Evolutionary conservation across 1,140 invertebrate species (phyloP), one percentile per base, ranked within the genome.

Genomic region (Magallana angulata): DNA sequence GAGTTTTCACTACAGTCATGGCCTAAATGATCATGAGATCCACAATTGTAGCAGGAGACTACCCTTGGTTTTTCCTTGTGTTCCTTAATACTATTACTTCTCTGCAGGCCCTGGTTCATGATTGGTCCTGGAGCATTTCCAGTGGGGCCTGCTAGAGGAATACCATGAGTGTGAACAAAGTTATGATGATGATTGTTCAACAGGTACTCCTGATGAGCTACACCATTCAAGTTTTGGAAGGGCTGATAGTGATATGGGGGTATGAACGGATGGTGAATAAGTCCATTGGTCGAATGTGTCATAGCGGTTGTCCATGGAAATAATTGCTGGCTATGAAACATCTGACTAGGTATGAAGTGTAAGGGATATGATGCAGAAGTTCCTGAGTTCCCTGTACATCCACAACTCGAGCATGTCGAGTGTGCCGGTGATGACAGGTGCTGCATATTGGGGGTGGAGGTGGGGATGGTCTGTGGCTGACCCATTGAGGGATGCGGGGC

Each of bases 281-380:
- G 85, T 86, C 85, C 85, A 57, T 86, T 86, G 76, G 85, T 80
- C 56, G 85, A 71, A 24, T 16, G 85, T 80, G 85, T 86, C 64
- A 86, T 86, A 58, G 62, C 18, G n/a, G 60, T 56, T 86, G 85
- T 48, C 57, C 12, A 16, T 16, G 64, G 48, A 68, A 68, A 86
- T 56, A 86, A 12, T 7, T 76, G 68, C 68, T 86, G 85, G 7
- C 81, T 71, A 80, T 24, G 85, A 57, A 76, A 71, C 85, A 86
- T 71, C 18, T 86, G 85, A 86, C 68, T 76, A 86, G 57, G 81
- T 57, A 82, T 57, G 48, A 57, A 58, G 18, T 57, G 81, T 9
- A 57, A 82, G 16, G 81, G 81, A 58, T 82, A 82, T 57, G 81
- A 57, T n/a, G 71, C 71, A 80, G 81, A 30, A 16, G n/a, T 82